These are phyloP conservation scores for Diphyllodes magnificus DNA, from an alignment of 2,113 vertebrate genomes.

Conservation along the genomic window DNA sequence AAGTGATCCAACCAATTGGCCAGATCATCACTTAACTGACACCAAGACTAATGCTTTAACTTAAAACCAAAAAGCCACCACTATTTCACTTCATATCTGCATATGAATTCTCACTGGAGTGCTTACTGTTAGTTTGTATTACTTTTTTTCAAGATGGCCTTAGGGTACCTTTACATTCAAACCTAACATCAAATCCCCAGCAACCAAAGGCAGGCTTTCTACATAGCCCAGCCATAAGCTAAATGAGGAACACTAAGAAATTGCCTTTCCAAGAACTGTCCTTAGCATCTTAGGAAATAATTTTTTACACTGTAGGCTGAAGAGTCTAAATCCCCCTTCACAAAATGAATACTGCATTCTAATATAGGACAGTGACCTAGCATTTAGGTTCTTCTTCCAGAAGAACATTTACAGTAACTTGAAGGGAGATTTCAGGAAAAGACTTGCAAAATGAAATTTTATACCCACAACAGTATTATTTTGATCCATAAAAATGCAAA, in stretches of 20 bases:
- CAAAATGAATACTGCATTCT: neutral
- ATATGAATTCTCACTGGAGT: neutral
- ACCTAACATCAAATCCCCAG: neutral
- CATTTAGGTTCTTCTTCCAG: neutral
- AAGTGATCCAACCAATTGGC: neutral
- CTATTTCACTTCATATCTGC: neutral
- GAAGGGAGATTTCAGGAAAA: neutral
- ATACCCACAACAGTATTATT: slow-evolving; percentile 13
- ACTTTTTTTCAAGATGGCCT: neutral
- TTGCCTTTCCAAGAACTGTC: neutral
- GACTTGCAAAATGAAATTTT: neutral
- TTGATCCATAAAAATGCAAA: slow-evolving; percentile 26
- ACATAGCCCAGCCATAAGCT: neutral
- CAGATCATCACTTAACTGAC: neutral
- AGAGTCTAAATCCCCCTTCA: neutral
- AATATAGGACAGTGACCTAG: neutral
- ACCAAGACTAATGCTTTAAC: neutral
- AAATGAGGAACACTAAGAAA: neutral
- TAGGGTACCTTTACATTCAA: neutral
- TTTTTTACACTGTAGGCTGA: neutral
- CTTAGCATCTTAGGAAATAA: neutral
- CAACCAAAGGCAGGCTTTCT: neutral
- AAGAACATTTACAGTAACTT: neutral
- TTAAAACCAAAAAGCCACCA: neutral
- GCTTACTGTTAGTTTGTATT: neutral